These are phyloP conservation scores for Aspiorhynchus laticeps DNA, from an alignment of 2,113 vertebrate species.

Conservation along the genomic window DNA sequence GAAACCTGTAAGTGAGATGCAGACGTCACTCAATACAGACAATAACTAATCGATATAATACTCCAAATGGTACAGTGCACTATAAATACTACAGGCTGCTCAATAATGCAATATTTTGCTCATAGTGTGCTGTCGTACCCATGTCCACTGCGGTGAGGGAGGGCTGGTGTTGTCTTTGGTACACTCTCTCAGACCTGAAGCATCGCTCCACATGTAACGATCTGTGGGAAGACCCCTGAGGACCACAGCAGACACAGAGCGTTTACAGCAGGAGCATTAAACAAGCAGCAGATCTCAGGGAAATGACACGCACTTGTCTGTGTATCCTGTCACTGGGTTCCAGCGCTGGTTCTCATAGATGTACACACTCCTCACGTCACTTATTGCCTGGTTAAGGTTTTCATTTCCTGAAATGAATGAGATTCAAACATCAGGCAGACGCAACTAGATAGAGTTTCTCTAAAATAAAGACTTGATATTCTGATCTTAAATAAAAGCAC, in stretches of 20 bases:
- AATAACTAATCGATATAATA: neutral
- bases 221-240: conserved; percentile 93
- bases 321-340: conserved; percentile 95
- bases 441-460: neutral
- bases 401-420: neutral
- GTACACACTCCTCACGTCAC: conserved; percentile 84
- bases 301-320: conserved; percentile 80
- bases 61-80: neutral
- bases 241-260: neutral
- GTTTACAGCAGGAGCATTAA: neutral
- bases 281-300: too few relatives aligned
- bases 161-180: conserved; percentile 88
- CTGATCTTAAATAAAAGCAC: neutral
- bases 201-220: conserved; percentile 97
- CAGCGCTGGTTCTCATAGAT: conserved; percentile 98
- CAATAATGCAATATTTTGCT: too few relatives aligned
- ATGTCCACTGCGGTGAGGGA: conserved; percentile 91
- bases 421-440: neutral
- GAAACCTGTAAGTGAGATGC: conserved; percentile 78
- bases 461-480: neutral
- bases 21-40: neutral
- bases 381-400: conserved; percentile 73
- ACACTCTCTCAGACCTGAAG: conserved; percentile 86
- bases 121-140: conserved; percentile 74
- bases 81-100: neutral